Evolutionary conservation across 2,113 vertebrate genomes (phyloP).

Genomic region (Xyrauchen texanus): DNA sequence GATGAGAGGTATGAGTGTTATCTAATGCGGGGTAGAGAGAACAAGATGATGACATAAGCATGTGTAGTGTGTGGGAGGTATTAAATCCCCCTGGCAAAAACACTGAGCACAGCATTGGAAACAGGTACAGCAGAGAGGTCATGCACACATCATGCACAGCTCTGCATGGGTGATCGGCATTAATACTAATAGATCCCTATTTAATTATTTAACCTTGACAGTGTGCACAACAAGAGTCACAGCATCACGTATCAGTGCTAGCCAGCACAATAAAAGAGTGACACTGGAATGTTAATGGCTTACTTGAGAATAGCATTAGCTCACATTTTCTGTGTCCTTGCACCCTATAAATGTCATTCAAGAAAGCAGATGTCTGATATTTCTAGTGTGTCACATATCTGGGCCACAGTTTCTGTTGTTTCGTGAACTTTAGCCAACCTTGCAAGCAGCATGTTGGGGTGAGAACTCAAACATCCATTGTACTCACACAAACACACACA

Average conservation of each 20-base stretch:
- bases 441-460: slow-evolving; percentile 3
- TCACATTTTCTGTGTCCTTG: slow-evolving; percentile 9
- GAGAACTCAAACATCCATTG: no score
- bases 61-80: slow-evolving; percentile 16
- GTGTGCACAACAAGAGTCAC: slow-evolving; percentile 32
- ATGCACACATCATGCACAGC: slow-evolving; percentile 17
- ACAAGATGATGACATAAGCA: background rate
- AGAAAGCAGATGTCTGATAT: slow-evolving; percentile 37
- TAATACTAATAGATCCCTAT: slow-evolving; percentile 34
- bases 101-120: background rate
- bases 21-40: background rate
- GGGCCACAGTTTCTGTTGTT: slow-evolving; percentile 39
- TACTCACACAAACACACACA: background rate
- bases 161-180: slow-evolving; percentile 12
- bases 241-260: slow-evolving; percentile 14
- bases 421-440: slow-evolving; percentile 43
- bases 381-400: slow-evolving; percentile 42
- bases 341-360: slow-evolving; percentile 40
- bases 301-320: slow-evolving; percentile 25
- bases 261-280: slow-evolving; percentile 22
- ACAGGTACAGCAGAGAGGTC: slow-evolving; percentile 27
- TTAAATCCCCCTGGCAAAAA: slow-evolving; percentile 23
- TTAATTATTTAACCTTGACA: slow-evolving; percentile 31
- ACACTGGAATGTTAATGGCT: slow-evolving; percentile 48
- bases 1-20: background rate